These are phyloP conservation scores for Kobus ellipsiprymnus DNA, from an alignment of 2,113 vertebrate species.

Conservation along the genomic window DNA sequence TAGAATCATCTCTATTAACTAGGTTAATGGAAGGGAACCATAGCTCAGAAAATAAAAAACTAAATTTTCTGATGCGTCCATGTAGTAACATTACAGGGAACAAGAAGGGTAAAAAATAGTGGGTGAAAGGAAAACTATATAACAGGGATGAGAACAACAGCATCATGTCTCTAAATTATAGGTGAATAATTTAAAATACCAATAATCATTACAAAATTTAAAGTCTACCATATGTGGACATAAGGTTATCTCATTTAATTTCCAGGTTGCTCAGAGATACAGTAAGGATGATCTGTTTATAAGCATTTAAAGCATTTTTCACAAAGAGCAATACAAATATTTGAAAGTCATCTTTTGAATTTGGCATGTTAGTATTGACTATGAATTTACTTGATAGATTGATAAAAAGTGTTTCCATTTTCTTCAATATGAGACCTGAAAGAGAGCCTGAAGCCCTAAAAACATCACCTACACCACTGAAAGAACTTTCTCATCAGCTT, in stretches of 20 bases:
- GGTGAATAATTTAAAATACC: constrained; percentile 23
- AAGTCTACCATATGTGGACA: background rate
- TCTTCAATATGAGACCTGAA: background rate
- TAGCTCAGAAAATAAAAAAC: background rate
- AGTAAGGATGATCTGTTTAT: background rate
- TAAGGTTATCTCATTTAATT: background rate
- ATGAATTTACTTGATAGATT: background rate
- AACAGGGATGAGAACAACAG: background rate
- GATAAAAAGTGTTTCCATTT: background rate
- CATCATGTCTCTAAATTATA: background rate
- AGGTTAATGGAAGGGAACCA: background rate
- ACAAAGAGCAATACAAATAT: background rate
- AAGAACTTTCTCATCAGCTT: background rate
- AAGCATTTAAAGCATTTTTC: background rate
- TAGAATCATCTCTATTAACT: background rate
- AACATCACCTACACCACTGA: background rate
- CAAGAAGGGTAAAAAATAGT: background rate
- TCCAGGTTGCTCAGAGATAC: background rate
- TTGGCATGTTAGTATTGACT: background rate
- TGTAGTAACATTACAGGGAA: background rate
- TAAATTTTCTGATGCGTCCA: background rate
- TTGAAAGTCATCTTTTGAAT: background rate
- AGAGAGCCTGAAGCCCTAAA: background rate
- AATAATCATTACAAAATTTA: background rate
- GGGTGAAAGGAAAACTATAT: background rate